Percentiles rank a stretch among this genome's conserved stretches.
These are phyloP conservation scores for Seriola aureovittata DNA, from an alignment of 2,113 vertebrate genomes.

Conservation along the genomic window DNA sequence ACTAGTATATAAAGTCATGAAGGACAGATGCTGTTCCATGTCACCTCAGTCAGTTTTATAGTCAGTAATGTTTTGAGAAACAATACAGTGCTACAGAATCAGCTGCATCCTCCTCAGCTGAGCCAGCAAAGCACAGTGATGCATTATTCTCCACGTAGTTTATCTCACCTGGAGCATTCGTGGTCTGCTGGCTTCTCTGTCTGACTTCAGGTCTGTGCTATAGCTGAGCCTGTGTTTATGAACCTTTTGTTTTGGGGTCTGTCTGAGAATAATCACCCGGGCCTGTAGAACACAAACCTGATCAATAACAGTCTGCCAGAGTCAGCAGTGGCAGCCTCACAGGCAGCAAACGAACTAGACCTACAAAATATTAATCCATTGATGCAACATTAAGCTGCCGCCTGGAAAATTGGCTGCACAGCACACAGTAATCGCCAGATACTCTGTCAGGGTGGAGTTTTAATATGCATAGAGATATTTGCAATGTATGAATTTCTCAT, in stretches of 20 bases:
- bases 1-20: neutral
- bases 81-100: neutral
- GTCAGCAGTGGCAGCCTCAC: conserved; percentile 52
- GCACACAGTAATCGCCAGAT: conserved; percentile 39
- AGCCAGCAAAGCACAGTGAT: conserved; percentile 31
- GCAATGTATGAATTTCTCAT: conserved; percentile 41
- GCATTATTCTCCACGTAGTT: conserved; percentile 3
- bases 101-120: neutral
- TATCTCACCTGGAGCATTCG: conserved; percentile 29
- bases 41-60: neutral
- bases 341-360: conserved; percentile 44
- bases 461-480: conserved; percentile 69
- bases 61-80: neutral
- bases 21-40: conserved; percentile 2
- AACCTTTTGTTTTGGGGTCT: conserved; percentile 54
- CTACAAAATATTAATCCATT: conserved; percentile 67
- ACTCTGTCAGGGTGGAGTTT: conserved; percentile 51
- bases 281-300: conserved; percentile 55
- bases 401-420: conserved; percentile 63
- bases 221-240: conserved; percentile 34
- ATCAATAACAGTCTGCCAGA: conserved; percentile 62
- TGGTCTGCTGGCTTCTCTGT: conserved; percentile 12
- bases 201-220: conserved; percentile 1
- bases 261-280: conserved; percentile 61
- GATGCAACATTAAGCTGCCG: conserved; percentile 63